Evolutionary conservation across 2,113 vertebrate genomes (phyloP).

Genomic region (Ascaphus truei): DNA sequence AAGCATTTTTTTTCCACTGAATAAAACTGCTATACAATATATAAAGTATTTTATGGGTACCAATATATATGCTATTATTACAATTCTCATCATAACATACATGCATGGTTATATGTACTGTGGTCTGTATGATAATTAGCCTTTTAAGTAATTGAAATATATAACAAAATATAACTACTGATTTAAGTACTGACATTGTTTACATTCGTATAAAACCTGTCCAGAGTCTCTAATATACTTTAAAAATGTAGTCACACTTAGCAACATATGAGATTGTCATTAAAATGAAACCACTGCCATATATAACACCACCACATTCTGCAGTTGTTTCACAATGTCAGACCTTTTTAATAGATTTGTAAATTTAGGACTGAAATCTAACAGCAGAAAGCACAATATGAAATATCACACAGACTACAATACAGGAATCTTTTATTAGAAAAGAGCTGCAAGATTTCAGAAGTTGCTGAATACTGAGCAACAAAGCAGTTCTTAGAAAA

Average conservation of each 20-base stretch:
- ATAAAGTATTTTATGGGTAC: no score
- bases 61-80: no score
- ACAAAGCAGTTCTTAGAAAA: no score
- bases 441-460: no score
- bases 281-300: slow-evolving; percentile 4
- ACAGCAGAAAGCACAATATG: slow-evolving; percentile 12
- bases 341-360: slow-evolving; percentile 13
- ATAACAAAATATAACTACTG: no score
- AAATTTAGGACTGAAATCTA: not conserved
- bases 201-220: not conserved
- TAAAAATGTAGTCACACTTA: not conserved
- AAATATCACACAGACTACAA: not conserved
- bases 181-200: not conserved
- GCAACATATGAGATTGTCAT: not conserved
- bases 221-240: not conserved
- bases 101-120: not conserved
- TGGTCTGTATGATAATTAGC: no score
- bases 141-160: no score
- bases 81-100: not conserved
- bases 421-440: no score
- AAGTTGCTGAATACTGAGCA: no score
- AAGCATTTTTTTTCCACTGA: no score
- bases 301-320: slow-evolving; percentile 14
- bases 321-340: not conserved
- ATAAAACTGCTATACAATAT: no score